These are phyloP conservation scores for Eulacestoma nigropectus DNA, from an alignment of 2,113 vertebrate genomes.

Conservation along the genomic window DNA sequence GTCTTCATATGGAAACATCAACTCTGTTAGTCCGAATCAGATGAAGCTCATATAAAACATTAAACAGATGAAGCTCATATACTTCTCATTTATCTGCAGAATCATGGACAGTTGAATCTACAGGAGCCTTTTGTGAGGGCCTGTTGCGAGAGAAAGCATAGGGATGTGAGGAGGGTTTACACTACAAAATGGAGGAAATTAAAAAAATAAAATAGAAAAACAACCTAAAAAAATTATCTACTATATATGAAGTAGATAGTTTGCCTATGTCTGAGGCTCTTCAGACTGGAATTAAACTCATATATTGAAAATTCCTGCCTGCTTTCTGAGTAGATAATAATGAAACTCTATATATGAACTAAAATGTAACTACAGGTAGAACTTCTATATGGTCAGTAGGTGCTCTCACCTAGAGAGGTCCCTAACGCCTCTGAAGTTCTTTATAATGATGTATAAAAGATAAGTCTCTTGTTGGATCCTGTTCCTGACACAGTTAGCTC, in stretches of 20 bases:
- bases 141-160: neutral
- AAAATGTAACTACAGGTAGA: neutral
- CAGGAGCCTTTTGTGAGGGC: neutral
- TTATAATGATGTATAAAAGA: neutral
- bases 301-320: neutral
- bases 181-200: neutral
- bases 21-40: neutral
- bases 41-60: neutral
- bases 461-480: neutral
- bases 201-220: neutral
- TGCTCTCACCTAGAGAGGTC: neutral
- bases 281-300: neutral
- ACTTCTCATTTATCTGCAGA: neutral
- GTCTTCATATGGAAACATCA: neutral
- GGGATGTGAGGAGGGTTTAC: neutral
- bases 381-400: neutral
- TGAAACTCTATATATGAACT: neutral
- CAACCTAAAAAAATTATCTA: neutral
- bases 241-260: neutral
- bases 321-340: neutral
- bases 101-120: neutral
- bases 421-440: neutral
- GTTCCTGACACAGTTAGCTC: neutral
- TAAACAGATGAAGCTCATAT: neutral
- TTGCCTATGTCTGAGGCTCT: neutral